Evolutionary conservation across 1,140 invertebrate genomes (phyloP), one percentile per base, ranked within the genome.

Genomic region (Coenobita brevimanus): DNA sequence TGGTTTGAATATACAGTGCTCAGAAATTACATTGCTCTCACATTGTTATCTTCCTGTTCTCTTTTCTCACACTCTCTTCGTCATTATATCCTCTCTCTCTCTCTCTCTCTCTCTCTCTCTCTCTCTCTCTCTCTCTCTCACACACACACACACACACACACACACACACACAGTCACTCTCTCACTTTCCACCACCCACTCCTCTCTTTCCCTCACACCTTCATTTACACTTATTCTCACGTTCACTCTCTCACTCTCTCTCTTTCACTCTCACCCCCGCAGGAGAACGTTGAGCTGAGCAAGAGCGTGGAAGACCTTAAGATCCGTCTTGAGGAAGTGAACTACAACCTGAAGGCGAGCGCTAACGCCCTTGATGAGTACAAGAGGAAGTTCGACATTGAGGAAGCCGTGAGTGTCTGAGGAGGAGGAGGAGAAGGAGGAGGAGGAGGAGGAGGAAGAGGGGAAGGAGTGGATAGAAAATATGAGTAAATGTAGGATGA

Each of bases 251-350:
- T 89, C 21, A 69, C 36, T 1, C 41, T 21, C 15, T 89, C 21
- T 36, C 41, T 1, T 27, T 27, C 0, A 8, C 82, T 87, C 84
- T 71, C 69, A 54, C 85, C 88, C 71, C 46, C 91, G 60, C 91
- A 94, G 93, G 98, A 99, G 93, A 99, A 99, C 93, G 96, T 98
- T 93, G 97, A 98, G 92, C 94, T 99, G 91, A 95, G 95, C 91
- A 98, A 98, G 93, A 97, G 98, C 94, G 96, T 98, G 91, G 97
- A 98, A 93, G 97, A 98, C 92, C 94, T 98, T 91, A 99, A 99
- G 95, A 96, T 98, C 89, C 97, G 96, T 93, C 96, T 98, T 92
- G 98, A 99, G 93, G 98, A 97, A 92, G 95, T 96, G 90, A 94
- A 95, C 89, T 98, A 98, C 94, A 95, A 97, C 92, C 98, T 96